These are phyloP conservation scores for Falco concolor DNA, from an alignment of 2,797 vertebrate species.

Conservation along the genomic window DNA sequence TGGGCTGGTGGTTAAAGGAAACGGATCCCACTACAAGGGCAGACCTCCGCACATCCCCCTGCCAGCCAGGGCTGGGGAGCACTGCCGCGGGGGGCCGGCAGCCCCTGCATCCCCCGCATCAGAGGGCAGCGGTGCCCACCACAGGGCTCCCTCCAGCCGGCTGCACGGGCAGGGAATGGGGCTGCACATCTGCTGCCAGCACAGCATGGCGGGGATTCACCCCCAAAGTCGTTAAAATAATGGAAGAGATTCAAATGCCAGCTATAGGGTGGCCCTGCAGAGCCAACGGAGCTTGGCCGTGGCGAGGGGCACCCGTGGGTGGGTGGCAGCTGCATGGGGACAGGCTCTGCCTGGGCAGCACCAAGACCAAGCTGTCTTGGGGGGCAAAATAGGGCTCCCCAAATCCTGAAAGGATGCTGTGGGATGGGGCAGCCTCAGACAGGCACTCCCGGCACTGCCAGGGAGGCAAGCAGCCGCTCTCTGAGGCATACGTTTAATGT, in stretches of 20 bases:
- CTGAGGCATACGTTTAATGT: neutral
- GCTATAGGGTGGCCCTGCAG: accelerated
- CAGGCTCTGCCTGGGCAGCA: neutral
- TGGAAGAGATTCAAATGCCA: neutral
- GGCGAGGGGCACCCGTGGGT: accelerated
- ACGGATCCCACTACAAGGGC: neutral
- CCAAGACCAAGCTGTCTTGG: neutral
- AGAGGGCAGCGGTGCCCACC: neutral
- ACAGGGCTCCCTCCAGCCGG: neutral
- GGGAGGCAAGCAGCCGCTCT: neutral
- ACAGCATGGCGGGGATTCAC: accelerated
- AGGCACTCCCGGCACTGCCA: neutral
- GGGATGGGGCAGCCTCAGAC: neutral
- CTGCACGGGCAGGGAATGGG: accelerated
- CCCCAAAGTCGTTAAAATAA: neutral
- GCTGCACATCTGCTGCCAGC: neutral
- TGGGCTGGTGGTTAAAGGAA: neutral
- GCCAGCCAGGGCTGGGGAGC: neutral
- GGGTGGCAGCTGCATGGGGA: neutral
- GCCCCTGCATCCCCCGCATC: neutral
- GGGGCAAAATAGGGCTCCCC: neutral
- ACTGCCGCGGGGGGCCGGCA: neutral
- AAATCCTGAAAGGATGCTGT: neutral
- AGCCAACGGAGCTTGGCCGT: accelerated
- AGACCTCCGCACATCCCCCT: neutral